Base-by-base conservation (phyloP, 2,113 vertebrate genomes). In the Pterocles burchelli region DNA sequence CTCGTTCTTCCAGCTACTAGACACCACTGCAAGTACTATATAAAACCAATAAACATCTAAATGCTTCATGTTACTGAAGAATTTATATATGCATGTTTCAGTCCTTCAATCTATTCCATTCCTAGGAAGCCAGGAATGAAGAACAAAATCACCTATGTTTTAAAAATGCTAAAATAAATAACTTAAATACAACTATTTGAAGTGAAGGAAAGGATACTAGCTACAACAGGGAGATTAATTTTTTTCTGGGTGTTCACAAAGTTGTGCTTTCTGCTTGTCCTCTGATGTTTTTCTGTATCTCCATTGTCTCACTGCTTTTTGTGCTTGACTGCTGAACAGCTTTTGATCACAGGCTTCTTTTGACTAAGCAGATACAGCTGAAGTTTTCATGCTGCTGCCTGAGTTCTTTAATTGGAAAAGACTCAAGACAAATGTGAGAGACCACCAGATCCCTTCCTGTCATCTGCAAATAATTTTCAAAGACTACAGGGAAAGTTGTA, bases 391-490 rank as follows among this genome's bases (percentile, higher is more conserved):
- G 19, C 29, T 5, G 19, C 29, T 75, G 61, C 57, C 57, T 75
- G 49, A 87, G 72, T 91, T 93, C 70, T 89, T 81, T 82, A 82
- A 79, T 17, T 93, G 88, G 85, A 94, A 95, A 93, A 82, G 71
- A 72, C 66, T 93, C 88, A 89, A 96, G 88, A 82, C 70, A 91
- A 94, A 93, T 88, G 79, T 21, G 29, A 87, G 70, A 91, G 66
- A 54, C 66, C 36, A 91, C 57, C 62, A 79, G 54, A 88, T 75
- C 18, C 45, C 33, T 93, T 89, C 66, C 74, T 93, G 85, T 72
- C 78, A 89, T 85, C 78, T 88, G 93, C 75, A 85, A 95, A 92
- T 85, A 88, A 94, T 91, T 97, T 88, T 75, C 33, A 65, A 89
- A 79, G 57, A 65, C 90, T 88, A 79, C 54, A 76, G 71, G 70